Evolutionary conservation across 2,113 vertebrate genomes (phyloP).

Genomic region (Antechinus flavipes): DNA sequence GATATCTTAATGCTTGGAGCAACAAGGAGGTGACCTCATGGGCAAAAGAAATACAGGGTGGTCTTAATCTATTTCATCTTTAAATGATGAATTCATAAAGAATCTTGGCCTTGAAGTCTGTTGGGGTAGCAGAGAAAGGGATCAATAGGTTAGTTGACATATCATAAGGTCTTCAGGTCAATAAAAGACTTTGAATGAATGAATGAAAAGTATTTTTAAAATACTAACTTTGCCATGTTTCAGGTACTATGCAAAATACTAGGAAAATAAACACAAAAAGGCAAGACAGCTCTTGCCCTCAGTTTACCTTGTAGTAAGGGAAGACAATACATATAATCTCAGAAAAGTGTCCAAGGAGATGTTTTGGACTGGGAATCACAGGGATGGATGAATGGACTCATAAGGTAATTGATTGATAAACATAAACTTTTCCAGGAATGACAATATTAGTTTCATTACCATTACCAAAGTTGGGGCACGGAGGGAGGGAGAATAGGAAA

Average conservation of each 20-base stretch:
- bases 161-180: background rate
- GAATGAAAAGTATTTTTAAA: background rate
- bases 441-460: background rate
- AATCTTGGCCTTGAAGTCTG: background rate
- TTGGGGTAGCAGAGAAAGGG: background rate
- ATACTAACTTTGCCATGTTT: no score
- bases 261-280: background rate
- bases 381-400: background rate
- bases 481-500: background rate
- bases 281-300: background rate
- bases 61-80: background rate
- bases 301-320: background rate
- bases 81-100: background rate
- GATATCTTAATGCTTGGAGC: background rate
- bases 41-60: background rate
- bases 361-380: background rate
- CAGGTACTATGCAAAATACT: background rate
- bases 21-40: background rate
- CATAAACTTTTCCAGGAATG: background rate
- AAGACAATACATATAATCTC: background rate
- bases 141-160: background rate
- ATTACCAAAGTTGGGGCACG: background rate
- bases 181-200: background rate
- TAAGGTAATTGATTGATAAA: background rate
- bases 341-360: background rate